These are phyloP conservation scores for Protobothrops flavoviridis DNA, from an alignment of 2,113 vertebrate genomes.

Conservation along the genomic window DNA sequence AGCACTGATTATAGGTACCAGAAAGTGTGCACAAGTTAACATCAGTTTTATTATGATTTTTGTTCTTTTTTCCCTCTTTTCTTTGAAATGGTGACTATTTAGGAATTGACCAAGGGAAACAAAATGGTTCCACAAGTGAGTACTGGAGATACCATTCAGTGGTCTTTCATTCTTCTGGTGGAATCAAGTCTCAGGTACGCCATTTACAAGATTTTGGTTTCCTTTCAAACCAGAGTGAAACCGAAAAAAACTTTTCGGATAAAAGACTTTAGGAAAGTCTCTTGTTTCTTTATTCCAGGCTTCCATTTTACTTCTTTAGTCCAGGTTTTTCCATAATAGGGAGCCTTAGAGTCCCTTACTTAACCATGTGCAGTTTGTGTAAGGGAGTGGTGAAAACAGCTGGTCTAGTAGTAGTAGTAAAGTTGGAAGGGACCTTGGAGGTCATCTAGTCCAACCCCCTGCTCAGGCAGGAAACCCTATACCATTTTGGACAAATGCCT, in stretches of 20 bases:
- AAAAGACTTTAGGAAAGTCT: not conserved
- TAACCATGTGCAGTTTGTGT: not conserved
- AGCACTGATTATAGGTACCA: not conserved
- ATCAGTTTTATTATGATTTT: not conserved
- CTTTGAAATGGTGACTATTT: not conserved
- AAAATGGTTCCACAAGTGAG: not conserved
- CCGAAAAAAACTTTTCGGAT: not conserved
- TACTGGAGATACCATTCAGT: not conserved
- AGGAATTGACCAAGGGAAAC: not conserved
- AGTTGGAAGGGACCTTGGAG: too few species aligned
- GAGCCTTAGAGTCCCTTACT: not conserved
- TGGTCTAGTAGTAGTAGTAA: slow-evolving; percentile 1
- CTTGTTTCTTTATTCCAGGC: not conserved
- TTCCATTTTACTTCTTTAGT: not conserved
- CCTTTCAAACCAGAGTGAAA: not conserved
- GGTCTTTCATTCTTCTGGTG: not conserved
- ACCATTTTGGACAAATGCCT: too few species aligned
- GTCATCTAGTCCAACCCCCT: too few species aligned
- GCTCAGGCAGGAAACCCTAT: too few species aligned
- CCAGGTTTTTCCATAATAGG: not conserved
- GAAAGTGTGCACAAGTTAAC: not conserved
- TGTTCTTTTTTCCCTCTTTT: not conserved
- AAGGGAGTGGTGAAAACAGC: slow-evolving; percentile 36
- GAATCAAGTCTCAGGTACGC: not conserved
- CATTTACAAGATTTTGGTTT: not conserved